These are phyloP conservation scores for Dastarcus helophoroides DNA, from an alignment of 2,888 invertebrate genomes.

Conservation along the genomic window DNA sequence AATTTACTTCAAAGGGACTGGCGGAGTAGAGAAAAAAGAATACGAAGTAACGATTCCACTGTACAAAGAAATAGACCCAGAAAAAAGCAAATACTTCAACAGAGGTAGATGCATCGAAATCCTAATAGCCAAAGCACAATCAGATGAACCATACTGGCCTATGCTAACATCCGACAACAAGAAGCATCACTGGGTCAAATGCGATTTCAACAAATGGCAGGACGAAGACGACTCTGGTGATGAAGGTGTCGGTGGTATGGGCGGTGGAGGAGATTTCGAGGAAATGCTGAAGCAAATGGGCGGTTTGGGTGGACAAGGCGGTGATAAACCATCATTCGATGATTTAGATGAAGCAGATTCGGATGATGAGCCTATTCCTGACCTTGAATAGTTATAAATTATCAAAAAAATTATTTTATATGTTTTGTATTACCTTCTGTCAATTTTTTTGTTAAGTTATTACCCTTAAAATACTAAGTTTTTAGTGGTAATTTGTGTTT, in stretches of 20 bases:
- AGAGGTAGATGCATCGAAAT: conserved; percentile 67
- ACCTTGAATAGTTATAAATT: conserved; percentile 46
- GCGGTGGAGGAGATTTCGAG: conserved; percentile 46
- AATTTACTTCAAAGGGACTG: conserved; percentile 75
- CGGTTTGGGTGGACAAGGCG: conserved; percentile 42
- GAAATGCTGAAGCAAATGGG: conserved; percentile 69
- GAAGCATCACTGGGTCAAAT: conserved; percentile 92
- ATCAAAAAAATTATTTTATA: no score
- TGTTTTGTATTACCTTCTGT: no score
- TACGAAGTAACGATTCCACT: conserved; percentile 84
- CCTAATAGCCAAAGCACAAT: conserved; percentile 52
- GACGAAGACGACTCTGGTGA: conserved; percentile 92
- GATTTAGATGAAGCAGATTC: conserved; percentile 62
- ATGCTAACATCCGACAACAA: conserved; percentile 71
- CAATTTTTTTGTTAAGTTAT: no score
- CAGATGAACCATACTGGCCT: conserved; percentile 76
- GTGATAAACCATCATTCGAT: conserved; percentile 59
- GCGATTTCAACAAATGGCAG: conserved; percentile 96
- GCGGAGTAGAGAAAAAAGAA: conserved; percentile 70
- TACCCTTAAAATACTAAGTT: no score
- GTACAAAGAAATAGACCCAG: conserved; percentile 69
- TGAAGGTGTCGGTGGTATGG: conserved; percentile 46
- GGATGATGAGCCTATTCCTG: conserved; percentile 70
- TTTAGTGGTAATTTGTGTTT: no score
- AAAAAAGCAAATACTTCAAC: conserved; percentile 60